Evolutionary conservation across 2,113 vertebrate genomes (phyloP).

Genomic region (Urocitellus parryii): DNA sequence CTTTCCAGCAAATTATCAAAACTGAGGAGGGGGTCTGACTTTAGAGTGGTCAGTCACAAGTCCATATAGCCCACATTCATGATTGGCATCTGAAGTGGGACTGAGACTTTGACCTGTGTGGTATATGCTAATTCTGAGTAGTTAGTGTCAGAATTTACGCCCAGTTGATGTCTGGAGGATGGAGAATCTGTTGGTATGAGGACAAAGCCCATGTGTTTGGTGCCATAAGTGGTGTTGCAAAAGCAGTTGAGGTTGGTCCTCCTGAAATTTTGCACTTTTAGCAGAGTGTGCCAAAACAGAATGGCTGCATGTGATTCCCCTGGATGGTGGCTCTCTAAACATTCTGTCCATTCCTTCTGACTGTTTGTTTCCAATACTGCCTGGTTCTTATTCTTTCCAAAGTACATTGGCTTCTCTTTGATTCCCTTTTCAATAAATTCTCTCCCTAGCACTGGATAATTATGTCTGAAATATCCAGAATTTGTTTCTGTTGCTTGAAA

Average conservation of each 20-base stretch:
- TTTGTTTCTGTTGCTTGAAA: conserved; percentile 45
- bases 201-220: not conserved
- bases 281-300: not conserved
- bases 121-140: not conserved
- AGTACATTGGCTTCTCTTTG: not conserved
- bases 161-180: not conserved
- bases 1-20: not conserved
- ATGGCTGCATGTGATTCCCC: not conserved
- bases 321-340: not conserved
- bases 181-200: not conserved
- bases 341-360: not conserved
- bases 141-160: not conserved
- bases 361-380: too few relatives aligned
- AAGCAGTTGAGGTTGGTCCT: not conserved
- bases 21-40: not conserved
- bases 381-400: not conserved
- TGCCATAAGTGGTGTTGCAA: not conserved
- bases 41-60: not conserved
- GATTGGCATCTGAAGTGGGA: not conserved
- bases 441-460: not conserved
- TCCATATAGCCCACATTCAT: not conserved
- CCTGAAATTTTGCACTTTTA: not conserved
- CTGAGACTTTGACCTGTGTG: not conserved
- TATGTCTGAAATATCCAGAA: not conserved
- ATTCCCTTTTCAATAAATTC: not conserved